Evolutionary conservation across 2,113 vertebrate genomes (phyloP).

Genomic region (Nibea coibor): DNA sequence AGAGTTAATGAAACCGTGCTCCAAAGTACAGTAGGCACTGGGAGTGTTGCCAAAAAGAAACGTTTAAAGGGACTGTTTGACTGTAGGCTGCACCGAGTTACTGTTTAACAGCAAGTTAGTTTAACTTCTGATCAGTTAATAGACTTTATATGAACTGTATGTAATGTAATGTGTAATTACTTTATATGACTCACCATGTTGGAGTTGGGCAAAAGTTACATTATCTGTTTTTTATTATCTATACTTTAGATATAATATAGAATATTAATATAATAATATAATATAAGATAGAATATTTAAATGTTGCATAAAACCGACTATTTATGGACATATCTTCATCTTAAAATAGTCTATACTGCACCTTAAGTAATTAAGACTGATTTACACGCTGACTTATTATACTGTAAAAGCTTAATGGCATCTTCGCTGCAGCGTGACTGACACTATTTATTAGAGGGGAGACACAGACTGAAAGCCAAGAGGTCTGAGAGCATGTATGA

Average conservation of each 20-base stretch:
- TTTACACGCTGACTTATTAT: neutral
- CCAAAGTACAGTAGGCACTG: neutral
- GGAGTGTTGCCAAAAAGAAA: neutral
- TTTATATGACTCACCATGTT: neutral
- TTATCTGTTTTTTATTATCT: too few species aligned
- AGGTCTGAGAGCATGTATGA: neutral
- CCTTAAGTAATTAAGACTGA: neutral
- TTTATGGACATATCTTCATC: neutral
- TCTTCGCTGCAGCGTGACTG: neutral
- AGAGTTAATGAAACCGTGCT: neutral
- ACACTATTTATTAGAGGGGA: neutral
- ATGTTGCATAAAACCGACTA: neutral
- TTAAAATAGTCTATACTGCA: neutral
- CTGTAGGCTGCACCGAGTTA: neutral
- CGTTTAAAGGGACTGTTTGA: neutral
- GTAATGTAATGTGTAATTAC: neutral
- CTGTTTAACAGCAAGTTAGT: neutral
- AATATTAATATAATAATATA: too few species aligned
- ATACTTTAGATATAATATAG: too few species aligned
- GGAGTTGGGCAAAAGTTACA: neutral
- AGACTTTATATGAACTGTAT: neutral
- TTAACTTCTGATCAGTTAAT: neutral
- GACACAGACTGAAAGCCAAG: neutral
- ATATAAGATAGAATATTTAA: too few species aligned
- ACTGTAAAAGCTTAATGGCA: neutral